Base-by-base conservation (phyloP, 2,888 invertebrate species). In the Phragmatobia fuliginosa region DNA sequence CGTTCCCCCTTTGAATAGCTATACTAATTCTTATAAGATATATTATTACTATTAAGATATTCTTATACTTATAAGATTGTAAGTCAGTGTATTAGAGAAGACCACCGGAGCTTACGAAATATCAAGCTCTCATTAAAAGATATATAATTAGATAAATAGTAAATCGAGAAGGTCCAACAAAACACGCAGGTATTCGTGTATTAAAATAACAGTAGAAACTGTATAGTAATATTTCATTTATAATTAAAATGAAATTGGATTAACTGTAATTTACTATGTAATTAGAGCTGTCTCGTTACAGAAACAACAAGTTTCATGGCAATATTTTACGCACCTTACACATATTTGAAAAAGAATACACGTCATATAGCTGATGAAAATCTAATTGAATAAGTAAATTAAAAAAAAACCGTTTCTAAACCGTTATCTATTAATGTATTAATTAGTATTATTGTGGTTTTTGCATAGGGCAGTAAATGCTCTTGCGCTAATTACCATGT, bases 301-400 rank as follows among this genome's bases (percentile, higher is more conserved):
- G 63, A 63, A 71, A 63, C 25, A 52, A 52, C 41, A 60, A 31
- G 65, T 68, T 65, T 32, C 60, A 60, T 63, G 61, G 63, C 56
- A 32, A 59, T 74, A 67, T 65, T 71, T 72, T 66, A 78, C 74
- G 80, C 62, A 70, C 58, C 33, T 67, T 66, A 66, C 61, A 66
- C 59, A 58, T 66, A 32, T 64, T 69, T 65, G 64, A 36, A 18
- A 59, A 28, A 49, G 65, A 78, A 71, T 72, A 75, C 14, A 71
- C 80, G 72, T 80, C 63, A 49, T 70, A 41, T 67, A 73, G 67
- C 72, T 78, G 73, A 70, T 70, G 63, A 62, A 76, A 73, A 66
- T 68, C 8, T 74, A 80, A 74, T 78, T 79, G 72, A 81, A 74
- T 78, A 73, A 73, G 71, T 77, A 70, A 66, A 68, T 72, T 74